Base-by-base conservation (phyloP, 2,797 vertebrate genomes). In the Chelon auratus region DNA sequence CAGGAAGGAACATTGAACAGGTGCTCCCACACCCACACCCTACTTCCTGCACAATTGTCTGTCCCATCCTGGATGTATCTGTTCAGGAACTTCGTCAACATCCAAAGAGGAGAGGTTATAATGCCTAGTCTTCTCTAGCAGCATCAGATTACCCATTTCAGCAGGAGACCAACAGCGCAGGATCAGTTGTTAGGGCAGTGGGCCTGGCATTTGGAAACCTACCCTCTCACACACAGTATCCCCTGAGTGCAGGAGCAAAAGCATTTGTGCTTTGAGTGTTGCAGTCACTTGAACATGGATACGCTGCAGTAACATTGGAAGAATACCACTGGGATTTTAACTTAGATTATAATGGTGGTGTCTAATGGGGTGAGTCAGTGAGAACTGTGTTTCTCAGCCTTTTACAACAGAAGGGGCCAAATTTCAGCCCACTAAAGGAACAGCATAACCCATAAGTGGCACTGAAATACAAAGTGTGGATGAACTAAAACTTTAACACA, bases 231-330 rank as follows among this genome's bases (percentile, higher is more conserved):
- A 1, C 30, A 33, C 74, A 70, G 24, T 26, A 73, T 68, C 75
- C 72, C 59, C 57, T 60, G 12, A 18, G 9, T 50, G 40, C 75
- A 72, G 68, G 66, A 70, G 72, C 22, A 65, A 40, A 39, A 63
- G 37, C 63, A 45, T 48, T 26, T 78, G 62, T 62, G 15, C 50
- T 61, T 62, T 40, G 43, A 48, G 59, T 54, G 59, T 56, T 62
- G 56, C 59, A 73, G 59, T 45, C 50, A 68, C 20, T 43, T 69
- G 50, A 7, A 1, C 7, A 7, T 48, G 48, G 48, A 56, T 62
- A 43, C 61, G 36, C 9, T 22, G 61, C 42, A 69, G 40, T 65
- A 53, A 53, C 54, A 47, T 48, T 37, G 39, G n/a, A 51, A 22
- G 18, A 50, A 62, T 20, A 8, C 56, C 39, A 22, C 5, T 36